Evolutionary conservation across 2,113 vertebrate species (phyloP).

Genomic region (Poicephalus meyeri): DNA sequence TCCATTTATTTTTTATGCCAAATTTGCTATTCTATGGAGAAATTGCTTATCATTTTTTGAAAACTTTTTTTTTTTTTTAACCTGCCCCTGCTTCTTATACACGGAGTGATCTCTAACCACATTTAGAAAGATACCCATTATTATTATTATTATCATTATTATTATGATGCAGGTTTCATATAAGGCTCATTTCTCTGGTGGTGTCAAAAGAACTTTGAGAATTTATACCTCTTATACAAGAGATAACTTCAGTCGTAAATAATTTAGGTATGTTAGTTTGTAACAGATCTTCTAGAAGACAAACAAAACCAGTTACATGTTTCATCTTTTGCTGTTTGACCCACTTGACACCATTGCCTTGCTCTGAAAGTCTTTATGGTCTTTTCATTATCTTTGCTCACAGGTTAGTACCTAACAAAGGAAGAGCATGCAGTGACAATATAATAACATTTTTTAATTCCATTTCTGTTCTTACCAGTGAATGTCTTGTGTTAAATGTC

Average conservation of each 20-base stretch:
- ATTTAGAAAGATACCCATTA: background rate
- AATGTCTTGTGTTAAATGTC: background rate
- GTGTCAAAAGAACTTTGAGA: background rate
- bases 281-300: background rate
- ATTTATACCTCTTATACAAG: background rate
- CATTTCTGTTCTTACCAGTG: background rate
- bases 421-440: background rate
- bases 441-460: background rate
- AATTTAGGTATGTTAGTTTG: background rate
- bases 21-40: background rate
- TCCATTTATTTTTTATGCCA: background rate
- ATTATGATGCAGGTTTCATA: background rate
- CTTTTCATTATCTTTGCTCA: background rate
- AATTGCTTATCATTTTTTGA: background rate
- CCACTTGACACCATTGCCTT: background rate
- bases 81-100: background rate
- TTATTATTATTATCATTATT: background rate
- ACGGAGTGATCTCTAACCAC: background rate
- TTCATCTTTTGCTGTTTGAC: background rate
- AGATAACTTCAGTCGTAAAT: background rate
- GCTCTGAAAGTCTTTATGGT: background rate
- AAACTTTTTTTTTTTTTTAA: background rate
- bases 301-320: background rate
- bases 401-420: background rate
- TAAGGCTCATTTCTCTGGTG: background rate